These are phyloP conservation scores for Phasia obesa DNA, from an alignment of 2,888 invertebrate genomes.

Conservation along the genomic window DNA sequence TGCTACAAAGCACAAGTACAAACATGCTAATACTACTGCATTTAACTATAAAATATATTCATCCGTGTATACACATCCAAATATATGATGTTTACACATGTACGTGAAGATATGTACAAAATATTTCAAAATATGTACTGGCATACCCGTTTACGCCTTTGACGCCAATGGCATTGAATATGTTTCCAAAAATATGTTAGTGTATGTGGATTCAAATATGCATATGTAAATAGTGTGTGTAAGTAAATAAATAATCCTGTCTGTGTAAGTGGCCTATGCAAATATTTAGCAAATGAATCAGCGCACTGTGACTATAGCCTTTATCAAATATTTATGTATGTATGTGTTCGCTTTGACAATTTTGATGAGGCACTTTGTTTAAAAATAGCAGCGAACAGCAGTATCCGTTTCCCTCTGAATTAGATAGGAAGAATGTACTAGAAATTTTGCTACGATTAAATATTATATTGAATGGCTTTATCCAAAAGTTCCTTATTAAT, in stretches of 20 bases:
- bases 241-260: slow-evolving; percentile 43
- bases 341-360: slow-evolving; percentile 72
- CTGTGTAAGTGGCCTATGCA: slow-evolving; percentile 76
- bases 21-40: slow-evolving; percentile 15
- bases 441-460: too few species aligned
- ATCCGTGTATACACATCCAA: background rate
- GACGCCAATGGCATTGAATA: slow-evolving; percentile 49
- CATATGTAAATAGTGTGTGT: slow-evolving; percentile 25
- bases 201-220: slow-evolving; percentile 4
- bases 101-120: background rate
- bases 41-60: slow-evolving; percentile 9
- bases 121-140: slow-evolving; percentile 38
- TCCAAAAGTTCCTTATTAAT: too few species aligned
- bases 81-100: background rate
- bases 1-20: slow-evolving; percentile 18
- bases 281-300: slow-evolving; percentile 81
- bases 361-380: slow-evolving; percentile 48
- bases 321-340: slow-evolving; percentile 75
- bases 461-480: too few species aligned
- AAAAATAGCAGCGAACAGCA: slow-evolving; percentile 3
- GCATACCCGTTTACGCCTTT: slow-evolving; percentile 53
- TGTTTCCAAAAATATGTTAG: slow-evolving; percentile 29
- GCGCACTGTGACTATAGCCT: slow-evolving; percentile 76
- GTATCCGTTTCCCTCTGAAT: slow-evolving; percentile 18
- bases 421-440: background rate